Evolutionary conservation across 2,113 vertebrate genomes (phyloP), one percentile per base, ranked within the genome.

Genomic region (Misgurnus anguillicaudatus): DNA sequence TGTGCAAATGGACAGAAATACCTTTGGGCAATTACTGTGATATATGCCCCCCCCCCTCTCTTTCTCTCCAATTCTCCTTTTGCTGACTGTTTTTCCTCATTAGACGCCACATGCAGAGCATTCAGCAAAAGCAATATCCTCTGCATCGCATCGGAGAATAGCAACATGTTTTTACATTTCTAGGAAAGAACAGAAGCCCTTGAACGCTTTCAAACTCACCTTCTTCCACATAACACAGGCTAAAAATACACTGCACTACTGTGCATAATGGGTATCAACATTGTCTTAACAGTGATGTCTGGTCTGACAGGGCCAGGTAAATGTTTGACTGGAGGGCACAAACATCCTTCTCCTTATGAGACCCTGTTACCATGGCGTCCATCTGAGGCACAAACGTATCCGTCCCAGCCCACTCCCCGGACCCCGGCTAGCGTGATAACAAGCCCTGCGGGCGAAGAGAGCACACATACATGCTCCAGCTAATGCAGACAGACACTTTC

Each of bases 401-500:
- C 66, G 39, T 82, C 85, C 82, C 81, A 87, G 70, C 64, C 77
- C 70, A 75, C 69, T 78, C 88, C 85, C 84, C 75, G 76, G 38
- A 70, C 84, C 83, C 77, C 61, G 85, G 69, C 84, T 80, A 73
- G 83, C 69, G 87, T 83, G 87, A 88, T 86, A 89, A 87, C 81
- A 84, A 84, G 19, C 87, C 86, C 89, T 4, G 85, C 83, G 86
- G 90, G 84, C n/a, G n/a, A n/a, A n/a, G n/a, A n/a, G n/a, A n/a
- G n/a, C 74, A 82, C 79, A 84, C 81, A 63, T 84, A 81, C 84
- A 85, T 78, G 78, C 85, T 83, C 7, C 5, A 61, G 61, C 88
- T 91, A 88, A 91, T 90, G 85, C 82, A 83, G 88, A 83, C 66
- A 78, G 74, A 87, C 89, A 87, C 77, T 70, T 78, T 86, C 84